These are phyloP conservation scores for Chloroceryle inda DNA, from an alignment of 2,797 vertebrate genomes.

Conservation along the genomic window DNA sequence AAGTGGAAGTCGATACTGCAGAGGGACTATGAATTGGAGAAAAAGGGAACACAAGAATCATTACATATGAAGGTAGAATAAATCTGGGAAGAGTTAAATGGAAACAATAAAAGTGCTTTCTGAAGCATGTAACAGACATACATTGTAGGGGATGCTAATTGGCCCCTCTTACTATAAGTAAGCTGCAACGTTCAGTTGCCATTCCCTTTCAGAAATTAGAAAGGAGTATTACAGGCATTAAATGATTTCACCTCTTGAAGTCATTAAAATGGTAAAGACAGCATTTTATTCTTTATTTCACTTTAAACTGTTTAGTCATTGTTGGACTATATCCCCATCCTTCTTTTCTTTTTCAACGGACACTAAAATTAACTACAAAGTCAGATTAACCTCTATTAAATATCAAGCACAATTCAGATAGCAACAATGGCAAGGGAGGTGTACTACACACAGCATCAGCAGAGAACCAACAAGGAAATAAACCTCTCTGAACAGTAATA, in stretches of 20 bases:
- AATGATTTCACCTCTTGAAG: neutral
- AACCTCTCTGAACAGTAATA: neutral
- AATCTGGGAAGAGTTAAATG: neutral
- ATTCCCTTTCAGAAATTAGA: neutral
- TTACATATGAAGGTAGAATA: neutral
- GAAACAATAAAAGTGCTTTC: neutral
- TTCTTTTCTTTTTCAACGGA: neutral
- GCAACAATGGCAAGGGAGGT: neutral
- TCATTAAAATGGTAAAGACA: neutral
- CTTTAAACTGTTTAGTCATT: neutral
- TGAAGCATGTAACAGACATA: neutral
- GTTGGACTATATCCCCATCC: neutral
- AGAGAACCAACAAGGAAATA: neutral
- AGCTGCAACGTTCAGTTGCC: neutral
- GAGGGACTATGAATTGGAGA: neutral
- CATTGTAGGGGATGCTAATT: neutral
- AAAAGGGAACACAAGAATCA: neutral
- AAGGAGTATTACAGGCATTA: neutral
- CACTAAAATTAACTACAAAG: neutral
- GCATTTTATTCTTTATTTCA: neutral
- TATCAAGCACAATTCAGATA: neutral
- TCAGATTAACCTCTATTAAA: neutral
- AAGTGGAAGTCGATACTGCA: constrained; percentile 1
- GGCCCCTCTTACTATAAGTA: neutral
- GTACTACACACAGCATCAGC: neutral